Conservation (phyloP, 2,113 vertebrate genomes). For the Vireo altiloquus region DNA sequence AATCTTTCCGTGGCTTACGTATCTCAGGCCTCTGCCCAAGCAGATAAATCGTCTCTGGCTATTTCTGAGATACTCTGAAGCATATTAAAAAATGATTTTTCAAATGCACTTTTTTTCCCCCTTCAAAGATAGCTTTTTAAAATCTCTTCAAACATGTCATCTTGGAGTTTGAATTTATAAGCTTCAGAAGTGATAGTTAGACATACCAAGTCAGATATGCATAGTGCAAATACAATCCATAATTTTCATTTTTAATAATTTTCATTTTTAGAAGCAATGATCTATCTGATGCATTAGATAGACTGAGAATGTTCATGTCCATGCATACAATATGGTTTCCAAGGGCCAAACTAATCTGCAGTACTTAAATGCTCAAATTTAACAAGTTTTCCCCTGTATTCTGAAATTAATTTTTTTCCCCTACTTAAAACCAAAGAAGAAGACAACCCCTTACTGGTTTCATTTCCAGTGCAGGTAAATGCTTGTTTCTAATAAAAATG, state of each 20-base stretch:
- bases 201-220: neutral
- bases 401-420: neutral
- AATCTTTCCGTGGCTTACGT: neutral
- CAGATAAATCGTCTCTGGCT: conserved; percentile 21
- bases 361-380: neutral
- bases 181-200: neutral
- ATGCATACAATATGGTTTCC: neutral
- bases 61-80: neutral
- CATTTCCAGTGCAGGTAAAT: neutral
- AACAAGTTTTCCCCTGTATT: neutral
- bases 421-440: neutral
- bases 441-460: neutral
- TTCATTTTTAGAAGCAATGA: neutral
- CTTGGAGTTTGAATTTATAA: neutral
- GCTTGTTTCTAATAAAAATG: neutral
- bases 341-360: neutral
- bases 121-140: conserved; percentile 12
- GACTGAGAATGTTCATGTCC: neutral
- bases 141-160: conserved; percentile 37
- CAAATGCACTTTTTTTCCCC: neutral
- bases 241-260: neutral
- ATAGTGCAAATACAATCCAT: neutral
- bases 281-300: neutral
- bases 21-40: conserved; percentile 4
- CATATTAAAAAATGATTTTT: conserved; percentile 1